Percentiles rank a stretch among this genome's conserved stretches.
Conservation (phyloP, 2,888 invertebrate genomes). For the Perithous albicinctus region DNA sequence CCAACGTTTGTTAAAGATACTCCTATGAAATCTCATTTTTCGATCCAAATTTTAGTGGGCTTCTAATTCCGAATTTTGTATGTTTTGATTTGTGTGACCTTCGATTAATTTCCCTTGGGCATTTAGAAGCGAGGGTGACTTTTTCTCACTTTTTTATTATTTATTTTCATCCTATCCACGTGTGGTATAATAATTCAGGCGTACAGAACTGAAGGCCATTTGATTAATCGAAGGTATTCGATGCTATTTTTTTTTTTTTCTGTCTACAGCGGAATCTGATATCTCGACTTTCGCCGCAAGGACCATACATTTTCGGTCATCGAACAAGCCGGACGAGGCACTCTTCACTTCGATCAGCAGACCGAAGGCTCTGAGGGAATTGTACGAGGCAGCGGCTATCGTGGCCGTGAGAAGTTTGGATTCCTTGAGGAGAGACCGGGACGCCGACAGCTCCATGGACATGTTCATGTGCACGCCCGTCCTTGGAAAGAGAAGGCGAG, state of each 20-base stretch:
- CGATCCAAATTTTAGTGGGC: background rate
- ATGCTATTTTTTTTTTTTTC: constrained; percentile 84
- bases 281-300: constrained; percentile 93
- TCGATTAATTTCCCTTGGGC: constrained; percentile 22
- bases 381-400: constrained; percentile 92
- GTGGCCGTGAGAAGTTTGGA: constrained; percentile 89
- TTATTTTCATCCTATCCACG: background rate
- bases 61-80: constrained; percentile 11
- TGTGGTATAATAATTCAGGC: constrained; percentile 1
- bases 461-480: constrained; percentile 94
- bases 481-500: constrained; percentile 89
- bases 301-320: constrained; percentile 91
- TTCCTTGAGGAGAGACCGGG: constrained; percentile 88
- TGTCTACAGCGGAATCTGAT: constrained; percentile 93
- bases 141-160: background rate
- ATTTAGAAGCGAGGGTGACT: background rate
- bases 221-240: constrained; percentile 41
- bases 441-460: constrained; percentile 87
- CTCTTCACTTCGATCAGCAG: constrained; percentile 92
- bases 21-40: background rate
- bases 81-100: background rate
- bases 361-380: constrained; percentile 90
- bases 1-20: background rate
- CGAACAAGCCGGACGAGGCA: constrained; percentile 89
- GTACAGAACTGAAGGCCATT: background rate